These are phyloP conservation scores for Trematomus loennbergii DNA, from an alignment of 2,113 vertebrate species.

Conservation along the genomic window DNA sequence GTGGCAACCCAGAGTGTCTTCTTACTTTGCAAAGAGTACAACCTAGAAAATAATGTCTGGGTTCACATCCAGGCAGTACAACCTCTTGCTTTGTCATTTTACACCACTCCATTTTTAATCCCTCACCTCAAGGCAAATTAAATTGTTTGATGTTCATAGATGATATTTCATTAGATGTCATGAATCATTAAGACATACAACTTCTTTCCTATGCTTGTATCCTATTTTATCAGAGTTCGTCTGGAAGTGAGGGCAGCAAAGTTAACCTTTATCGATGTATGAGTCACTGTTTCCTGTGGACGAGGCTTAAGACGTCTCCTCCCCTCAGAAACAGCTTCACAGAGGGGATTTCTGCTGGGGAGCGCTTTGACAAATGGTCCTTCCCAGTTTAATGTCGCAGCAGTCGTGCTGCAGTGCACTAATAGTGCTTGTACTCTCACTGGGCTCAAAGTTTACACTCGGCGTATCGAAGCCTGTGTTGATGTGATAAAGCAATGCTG, in stretches of 20 bases:
- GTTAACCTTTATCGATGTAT: not conserved
- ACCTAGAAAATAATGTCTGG: not conserved
- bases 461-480: conserved; percentile 4
- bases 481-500: conserved; percentile 16
- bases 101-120: conserved; percentile 50
- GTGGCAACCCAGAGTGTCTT: not conserved
- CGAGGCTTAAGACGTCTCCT: not conserved
- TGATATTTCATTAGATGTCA: conserved; percentile 41
- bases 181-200: conserved; percentile 61
- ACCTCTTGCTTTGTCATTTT: conserved; percentile 41
- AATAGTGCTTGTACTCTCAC: conserved; percentile 18
- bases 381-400: conserved; percentile 39
- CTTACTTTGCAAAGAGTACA: conserved; percentile 31
- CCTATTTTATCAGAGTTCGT: conserved; percentile 12
- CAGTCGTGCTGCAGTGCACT: conserved; percentile 55
- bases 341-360: conserved; percentile 14
- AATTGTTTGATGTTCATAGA: conserved; percentile 48
- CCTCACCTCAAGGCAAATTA: conserved; percentile 35
- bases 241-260: conserved; percentile 5
- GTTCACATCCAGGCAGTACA: not conserved
- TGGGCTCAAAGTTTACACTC: conserved; percentile 27
- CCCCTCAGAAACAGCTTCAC: conserved; percentile 12
- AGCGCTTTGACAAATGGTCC: conserved; percentile 52
- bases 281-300: conserved; percentile 29
- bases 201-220: conserved; percentile 20